Base-by-base conservation (phyloP, 2,113 vertebrate species). In the Callipepla californica region DNA sequence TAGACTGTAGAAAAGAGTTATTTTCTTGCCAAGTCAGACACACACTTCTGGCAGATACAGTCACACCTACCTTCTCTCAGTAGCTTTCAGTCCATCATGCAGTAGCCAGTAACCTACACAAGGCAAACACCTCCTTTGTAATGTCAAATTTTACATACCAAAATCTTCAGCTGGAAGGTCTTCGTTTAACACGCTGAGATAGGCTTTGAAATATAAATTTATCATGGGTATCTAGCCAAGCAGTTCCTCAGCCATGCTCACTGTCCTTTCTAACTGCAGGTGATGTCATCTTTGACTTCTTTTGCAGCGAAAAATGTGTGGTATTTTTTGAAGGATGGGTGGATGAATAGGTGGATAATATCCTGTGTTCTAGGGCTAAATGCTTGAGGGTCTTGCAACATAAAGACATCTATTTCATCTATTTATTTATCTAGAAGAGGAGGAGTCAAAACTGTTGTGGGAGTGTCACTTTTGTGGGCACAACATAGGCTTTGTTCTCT, bases 61-160 rank as follows among this genome's bases (percentile, higher is more conserved):
- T 93, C 85, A 85, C 94, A 92, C 79, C 89, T 91, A 90, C 92
- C 61, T 92, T 95, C 87, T 86, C 70, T 89, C 79, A 89, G 81
- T 47, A 93, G 28, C 72, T 94, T 83, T 55, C 68, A 85, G 91
- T 85, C 81, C 68, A 47, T 91, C 89, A 74, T 87, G 59, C 78
- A 82, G 67, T 76, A 92, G 78, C 87, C 23, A 58, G 78, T 92
- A 94, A 89, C 89, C 78, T 92, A 92, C 86, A 80, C 84, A 91
- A 80, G 80, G 87, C 84, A 85, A 89, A 96, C 95, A 91, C 91
- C 84, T 96, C 77, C 84, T 93, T 90, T 85, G 74, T 92, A 89
- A 87, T 93, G 86, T 93, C 70, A 91, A 14, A 51, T 87, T 91
- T 93, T 87, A 73, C 53, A 62, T 69, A 66, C 32, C 55, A 38